Base-by-base conservation (phyloP, 37 sponge, comb jelly and placozoan genomes). In the Agelas oroides region DNA sequence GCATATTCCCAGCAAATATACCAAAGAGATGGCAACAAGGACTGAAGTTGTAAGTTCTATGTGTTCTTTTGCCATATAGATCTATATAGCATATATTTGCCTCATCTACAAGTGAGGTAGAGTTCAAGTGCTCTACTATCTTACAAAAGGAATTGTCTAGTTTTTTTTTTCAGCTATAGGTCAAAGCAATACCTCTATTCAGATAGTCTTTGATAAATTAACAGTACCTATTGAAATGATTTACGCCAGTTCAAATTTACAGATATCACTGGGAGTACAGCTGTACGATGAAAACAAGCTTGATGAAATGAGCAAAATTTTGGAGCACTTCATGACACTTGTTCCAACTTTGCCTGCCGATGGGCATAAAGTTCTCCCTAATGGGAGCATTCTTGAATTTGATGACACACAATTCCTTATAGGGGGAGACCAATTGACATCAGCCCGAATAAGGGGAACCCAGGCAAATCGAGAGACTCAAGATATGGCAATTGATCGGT, bases 271-370 rank as follows among this genome's bases (percentile, higher is more conserved):
- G 32, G 76, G 84, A 54, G 67, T 84, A 12, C 66, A 40, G 37
- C 35, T 75, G 31, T 54, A 62, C 31, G 75, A 73, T 62, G 76
- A 84, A 40, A 84, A 84, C 67, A 84, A 75, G 62, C 83, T 82
- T 17, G 83, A 82, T 71, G 83, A 82, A 27, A 82, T 82, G 83
- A 63, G 53, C 66, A 27, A 67, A 17, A 75, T 62, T 21, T 23
- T 84, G 21, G 57, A 64, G 1, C 75, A 73, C 40, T 74, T 63
- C 53, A 73, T 74, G 75, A 40, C 21, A 24, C 56, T 74, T 35
- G 84, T 86, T 14, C 79, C 87, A 13, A 73, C 75, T 16, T 16
- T 73, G 5, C 32, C 3, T 12, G 46, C 21, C 2, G 55, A 73
- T 32, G 55, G 76, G 6, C 27, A 57, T 0, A 39, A 41, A 35